Evolutionary conservation across 2,888 invertebrate species (phyloP).

Genomic region (Hemistola chrysoprasaria): DNA sequence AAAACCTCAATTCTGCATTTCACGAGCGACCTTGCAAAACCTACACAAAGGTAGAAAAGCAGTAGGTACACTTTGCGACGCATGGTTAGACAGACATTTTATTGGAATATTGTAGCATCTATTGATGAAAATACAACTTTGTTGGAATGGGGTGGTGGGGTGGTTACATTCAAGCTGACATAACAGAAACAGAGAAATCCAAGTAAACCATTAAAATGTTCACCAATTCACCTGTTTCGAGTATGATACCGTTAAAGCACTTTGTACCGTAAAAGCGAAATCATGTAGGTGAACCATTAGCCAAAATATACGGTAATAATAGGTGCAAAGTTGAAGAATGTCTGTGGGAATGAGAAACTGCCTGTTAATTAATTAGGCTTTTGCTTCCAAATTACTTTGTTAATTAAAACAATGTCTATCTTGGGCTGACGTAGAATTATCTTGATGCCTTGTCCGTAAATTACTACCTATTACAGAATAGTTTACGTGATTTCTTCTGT

Average conservation of each 20-base stretch:
- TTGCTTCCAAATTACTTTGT: constrained; percentile 29
- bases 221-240: constrained; percentile 18
- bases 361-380: constrained; percentile 26
- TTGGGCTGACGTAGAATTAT: constrained; percentile 1
- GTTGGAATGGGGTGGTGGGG: no score
- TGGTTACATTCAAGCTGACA: no score
- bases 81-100: constrained; percentile 7
- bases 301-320: constrained; percentile 27
- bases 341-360: constrained; percentile 31
- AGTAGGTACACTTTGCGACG: constrained; percentile 4
- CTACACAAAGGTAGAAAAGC: constrained; percentile 12
- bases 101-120: constrained; percentile 13
- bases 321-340: constrained; percentile 17
- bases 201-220: no score
- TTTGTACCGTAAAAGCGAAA: constrained; percentile 36
- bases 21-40: constrained; percentile 19
- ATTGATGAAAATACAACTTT: no score
- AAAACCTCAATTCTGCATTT: constrained; percentile 13
- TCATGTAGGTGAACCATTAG: constrained; percentile 28
- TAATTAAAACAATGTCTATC: constrained; percentile 21
- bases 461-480: not conserved
- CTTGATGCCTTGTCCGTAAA: constrained; percentile 3
- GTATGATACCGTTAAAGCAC: constrained; percentile 34
- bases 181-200: no score
- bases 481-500: no score